Conservation (phyloP, 1,140 invertebrate species). For the Papilio machaon region DNA sequence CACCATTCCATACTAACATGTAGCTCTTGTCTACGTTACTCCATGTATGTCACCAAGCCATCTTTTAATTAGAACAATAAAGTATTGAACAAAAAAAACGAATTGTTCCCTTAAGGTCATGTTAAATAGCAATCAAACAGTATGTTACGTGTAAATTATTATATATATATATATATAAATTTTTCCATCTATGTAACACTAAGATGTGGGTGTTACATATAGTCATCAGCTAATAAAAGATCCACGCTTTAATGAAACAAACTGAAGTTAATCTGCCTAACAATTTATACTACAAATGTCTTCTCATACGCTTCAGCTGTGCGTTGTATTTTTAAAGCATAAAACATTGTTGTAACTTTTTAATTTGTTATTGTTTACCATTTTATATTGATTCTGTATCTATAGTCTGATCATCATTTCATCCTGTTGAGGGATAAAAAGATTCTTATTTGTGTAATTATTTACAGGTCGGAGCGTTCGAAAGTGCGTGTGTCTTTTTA, state of each 20-base stretch:
- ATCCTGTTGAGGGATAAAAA: background rate
- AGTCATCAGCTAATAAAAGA: constrained; percentile 75
- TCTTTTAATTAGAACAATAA: too few relatives aligned
- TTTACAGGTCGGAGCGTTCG: constrained; percentile 86
- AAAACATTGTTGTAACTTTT: background rate
- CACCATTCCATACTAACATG: too few relatives aligned
- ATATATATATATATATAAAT: background rate
- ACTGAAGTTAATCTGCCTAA: constrained; percentile 23
- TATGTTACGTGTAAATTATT: background rate
- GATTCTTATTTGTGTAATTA: constrained; percentile 41
- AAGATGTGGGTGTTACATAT: constrained; percentile 61
- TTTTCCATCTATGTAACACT: background rate
- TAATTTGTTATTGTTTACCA: background rate
- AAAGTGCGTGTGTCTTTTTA: constrained; percentile 91
- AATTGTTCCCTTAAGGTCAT: too few relatives aligned
- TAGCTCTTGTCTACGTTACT: too few relatives aligned
- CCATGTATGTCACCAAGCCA: too few relatives aligned
- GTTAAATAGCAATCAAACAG: background rate
- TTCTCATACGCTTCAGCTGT: background rate
- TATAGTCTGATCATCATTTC: background rate
- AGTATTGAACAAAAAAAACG: too few relatives aligned
- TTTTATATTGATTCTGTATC: background rate
- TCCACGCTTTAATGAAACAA: constrained; percentile 51
- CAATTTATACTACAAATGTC: constrained; percentile 14
- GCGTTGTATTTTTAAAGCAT: background rate